phyloP scores from a whole-genome alignment of 1,140 invertebrate genomes.

The Meteorus sp. region DNA sequence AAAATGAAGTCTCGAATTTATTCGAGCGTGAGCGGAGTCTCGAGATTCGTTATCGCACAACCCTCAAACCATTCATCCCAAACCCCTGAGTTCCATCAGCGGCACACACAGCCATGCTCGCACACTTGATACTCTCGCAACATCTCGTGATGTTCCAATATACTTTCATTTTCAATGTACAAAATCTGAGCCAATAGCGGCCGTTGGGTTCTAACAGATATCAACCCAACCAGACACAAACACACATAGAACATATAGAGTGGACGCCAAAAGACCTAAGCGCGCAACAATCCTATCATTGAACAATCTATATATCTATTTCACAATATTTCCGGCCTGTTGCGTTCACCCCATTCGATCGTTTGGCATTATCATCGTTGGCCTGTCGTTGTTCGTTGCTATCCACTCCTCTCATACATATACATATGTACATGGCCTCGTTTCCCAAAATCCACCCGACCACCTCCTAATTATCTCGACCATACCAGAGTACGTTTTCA shows the following conservation, averaged over 20 bases:
- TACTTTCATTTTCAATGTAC: not conserved
- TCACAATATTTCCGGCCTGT: constrained; percentile 38
- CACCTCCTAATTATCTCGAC: constrained; percentile 19
- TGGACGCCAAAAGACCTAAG: not conserved
- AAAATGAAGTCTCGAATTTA: constrained; percentile 16
- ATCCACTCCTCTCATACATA: no score
- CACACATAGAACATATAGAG: not conserved
- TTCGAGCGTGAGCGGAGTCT: constrained; percentile 1
- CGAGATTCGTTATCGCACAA: constrained; percentile 15
- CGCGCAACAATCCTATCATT: constrained; percentile 27
- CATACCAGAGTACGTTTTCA: constrained; percentile 10
- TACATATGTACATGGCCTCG: not conserved
- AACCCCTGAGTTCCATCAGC: not conserved
- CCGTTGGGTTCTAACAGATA: no score
- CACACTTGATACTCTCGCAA: not conserved
- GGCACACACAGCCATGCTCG: not conserved
- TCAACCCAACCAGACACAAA: not conserved
- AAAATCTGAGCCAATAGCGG: not conserved
- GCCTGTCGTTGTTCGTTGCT: not conserved
- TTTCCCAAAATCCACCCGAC: not conserved
- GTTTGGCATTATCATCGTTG: constrained; percentile 24
- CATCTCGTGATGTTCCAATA: no score
- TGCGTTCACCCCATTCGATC: constrained; percentile 29
- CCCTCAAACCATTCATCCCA: not conserved
- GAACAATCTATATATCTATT: constrained; percentile 34